Evolutionary conservation across 2,888 invertebrate species (phyloP).

Genomic region (Julus scanicus): DNA sequence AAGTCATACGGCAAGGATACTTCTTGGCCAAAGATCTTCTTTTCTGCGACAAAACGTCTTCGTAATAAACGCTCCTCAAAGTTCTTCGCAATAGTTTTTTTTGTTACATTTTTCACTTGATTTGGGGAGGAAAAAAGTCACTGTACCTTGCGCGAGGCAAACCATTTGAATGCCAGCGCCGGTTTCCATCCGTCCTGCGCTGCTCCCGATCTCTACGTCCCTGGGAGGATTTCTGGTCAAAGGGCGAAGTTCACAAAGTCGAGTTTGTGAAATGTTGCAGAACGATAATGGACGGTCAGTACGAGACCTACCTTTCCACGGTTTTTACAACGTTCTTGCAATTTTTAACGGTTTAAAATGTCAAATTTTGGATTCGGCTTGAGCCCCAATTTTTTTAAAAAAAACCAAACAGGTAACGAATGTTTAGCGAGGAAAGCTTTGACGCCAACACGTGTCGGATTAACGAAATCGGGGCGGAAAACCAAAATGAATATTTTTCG

Average conservation of each 20-base stretch:
- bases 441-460: no score
- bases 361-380: background rate
- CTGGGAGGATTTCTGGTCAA: background rate
- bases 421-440: background rate
- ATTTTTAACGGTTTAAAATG: background rate
- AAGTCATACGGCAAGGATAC: background rate
- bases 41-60: background rate
- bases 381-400: background rate
- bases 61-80: no score
- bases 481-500: background rate
- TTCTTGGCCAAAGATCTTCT: background rate
- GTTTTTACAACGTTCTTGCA: background rate
- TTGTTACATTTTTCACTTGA: background rate
- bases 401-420: background rate
- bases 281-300: background rate
- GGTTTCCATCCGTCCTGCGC: conserved; percentile 43
- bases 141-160: conserved; percentile 54
- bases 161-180: conserved; percentile 54
- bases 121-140: conserved; percentile 52
- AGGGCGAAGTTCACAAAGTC: background rate
- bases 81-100: background rate
- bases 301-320: conserved; percentile 37
- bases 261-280: background rate
- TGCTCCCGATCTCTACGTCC: background rate
- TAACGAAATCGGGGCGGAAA: background rate